Evolutionary conservation across 23 tunicate species (phyloP), one percentile per base, ranked within the genome.

Genomic region (Corella eumyota): DNA sequence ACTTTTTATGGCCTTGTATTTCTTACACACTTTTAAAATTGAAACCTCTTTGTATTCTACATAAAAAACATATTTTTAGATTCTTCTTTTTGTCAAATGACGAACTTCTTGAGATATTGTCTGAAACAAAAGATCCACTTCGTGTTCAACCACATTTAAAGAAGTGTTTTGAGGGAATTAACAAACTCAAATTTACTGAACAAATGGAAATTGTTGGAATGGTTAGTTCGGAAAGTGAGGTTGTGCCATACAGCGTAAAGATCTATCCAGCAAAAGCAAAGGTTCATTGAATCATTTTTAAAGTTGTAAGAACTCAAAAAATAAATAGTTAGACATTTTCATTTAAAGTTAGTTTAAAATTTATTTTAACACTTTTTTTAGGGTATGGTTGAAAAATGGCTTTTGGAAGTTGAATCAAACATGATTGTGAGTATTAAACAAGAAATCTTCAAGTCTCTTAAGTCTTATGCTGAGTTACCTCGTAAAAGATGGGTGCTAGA

Each of bases 351-450:
- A 9, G 48, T 40, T 40, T 40, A 40, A 40, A 40, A 15, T 40
- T 40, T 40, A 15, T 11, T 40, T 40, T 40, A 11, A 9, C 13
- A n/a, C n/a, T n/a, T n/a, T n/a, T n/a, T 0, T 4, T 80, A 86
- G 95, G 98, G 98, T 23, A 90, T 90, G 98, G 98, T 90, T 33
- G 98, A 90, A 56, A 90, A 90, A 40, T 90, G 98, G 98, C 75
- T 90, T 9, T 61, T 77, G 21, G 83, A 90, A 48, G 98, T 90
- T 30, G 98, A 90, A 46, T 40, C 90, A 28, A 65, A 76, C 33
- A 90, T 90, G 98, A 55, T 90, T 13, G 62, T 45, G 32, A 90
- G 86, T 74, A 66, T 90, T 47, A 72, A 76, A 27, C 71, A 83
- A 34, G 92, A 78, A 50, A 60, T 66, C 62, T 74, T 74, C 72